phyloP scores from a whole-genome alignment of 1,140 invertebrate species.

The Anthonomus grandis region DNA sequence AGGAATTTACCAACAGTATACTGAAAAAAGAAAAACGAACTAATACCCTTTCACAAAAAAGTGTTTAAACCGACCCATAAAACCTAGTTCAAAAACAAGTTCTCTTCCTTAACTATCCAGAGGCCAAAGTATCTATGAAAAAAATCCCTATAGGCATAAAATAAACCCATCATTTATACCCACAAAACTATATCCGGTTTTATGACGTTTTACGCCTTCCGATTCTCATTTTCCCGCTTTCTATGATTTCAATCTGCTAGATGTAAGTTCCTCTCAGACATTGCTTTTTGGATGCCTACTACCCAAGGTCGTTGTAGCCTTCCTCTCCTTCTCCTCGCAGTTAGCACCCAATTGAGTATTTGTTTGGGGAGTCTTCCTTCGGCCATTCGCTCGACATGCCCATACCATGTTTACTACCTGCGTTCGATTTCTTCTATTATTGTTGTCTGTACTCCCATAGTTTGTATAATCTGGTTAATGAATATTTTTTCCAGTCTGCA shows the following conservation, averaged over 20 bases:
- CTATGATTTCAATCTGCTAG: background rate
- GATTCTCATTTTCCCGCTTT: background rate
- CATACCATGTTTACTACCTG: no score
- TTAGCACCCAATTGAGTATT: slow-evolving; percentile 21
- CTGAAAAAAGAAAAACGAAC: no score
- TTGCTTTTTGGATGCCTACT: slow-evolving; percentile 16
- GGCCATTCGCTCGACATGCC: slow-evolving; percentile 20
- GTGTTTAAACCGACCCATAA: no score
- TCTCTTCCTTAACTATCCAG: no score
- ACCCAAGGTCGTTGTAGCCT: slow-evolving; percentile 19
- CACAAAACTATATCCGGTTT: no score
- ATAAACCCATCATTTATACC: no score
- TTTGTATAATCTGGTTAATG: slow-evolving; percentile 16
- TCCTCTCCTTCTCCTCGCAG: slow-evolving; percentile 21
- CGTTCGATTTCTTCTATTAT: slow-evolving; percentile 14
- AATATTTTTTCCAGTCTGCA: slow-evolving; percentile 17
- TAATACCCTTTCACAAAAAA: no score
- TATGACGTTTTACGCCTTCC: background rate
- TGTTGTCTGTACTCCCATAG: slow-evolving; percentile 9
- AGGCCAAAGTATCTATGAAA: no score
- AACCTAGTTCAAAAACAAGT: no score
- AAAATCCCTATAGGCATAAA: no score
- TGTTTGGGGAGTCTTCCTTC: slow-evolving; percentile 20
- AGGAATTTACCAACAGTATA: no score
- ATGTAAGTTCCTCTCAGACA: slow-evolving; percentile 2